Conservation (phyloP, 2,113 vertebrate species). For the Dicerorhinus sumatrensis region DNA sequence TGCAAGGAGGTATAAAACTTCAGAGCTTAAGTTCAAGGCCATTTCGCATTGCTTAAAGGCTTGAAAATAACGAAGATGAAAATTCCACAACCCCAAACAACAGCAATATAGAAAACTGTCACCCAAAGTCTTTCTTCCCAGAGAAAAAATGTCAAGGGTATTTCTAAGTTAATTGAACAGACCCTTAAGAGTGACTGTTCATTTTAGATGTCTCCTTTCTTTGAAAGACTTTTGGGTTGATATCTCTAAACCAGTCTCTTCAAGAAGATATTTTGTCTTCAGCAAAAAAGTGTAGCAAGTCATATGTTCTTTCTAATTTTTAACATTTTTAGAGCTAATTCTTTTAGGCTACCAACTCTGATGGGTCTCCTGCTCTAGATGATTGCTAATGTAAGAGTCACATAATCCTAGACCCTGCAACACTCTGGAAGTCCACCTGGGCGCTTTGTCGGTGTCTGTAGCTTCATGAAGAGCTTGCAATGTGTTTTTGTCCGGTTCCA, state of each 20-base stretch:
- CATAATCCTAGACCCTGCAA: neutral
- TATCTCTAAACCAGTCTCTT: constrained; percentile 5
- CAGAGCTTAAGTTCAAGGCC: constrained; percentile 12
- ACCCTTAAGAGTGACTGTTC: constrained; percentile 30
- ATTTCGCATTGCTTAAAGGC: constrained; percentile 33
- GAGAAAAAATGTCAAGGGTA: constrained; percentile 65
- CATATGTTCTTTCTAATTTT: neutral
- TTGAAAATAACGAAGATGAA: constrained; percentile 46
- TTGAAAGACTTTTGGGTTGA: constrained; percentile 12
- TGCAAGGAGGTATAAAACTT: neutral
- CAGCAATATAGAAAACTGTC: constrained; percentile 26
- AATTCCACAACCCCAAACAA: constrained; percentile 7
- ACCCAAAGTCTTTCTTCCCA: constrained; percentile 61
- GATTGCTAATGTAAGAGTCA: neutral
- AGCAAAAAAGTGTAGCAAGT: constrained; percentile 3
- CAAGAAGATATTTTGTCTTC: constrained; percentile 32
- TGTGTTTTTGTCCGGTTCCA: neutral
- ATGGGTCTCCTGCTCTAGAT: neutral
- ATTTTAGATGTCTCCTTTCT: constrained; percentile 16
- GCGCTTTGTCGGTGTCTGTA: neutral
- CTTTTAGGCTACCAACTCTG: neutral
- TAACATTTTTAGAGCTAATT: constrained; percentile 24
- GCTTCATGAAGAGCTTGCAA: neutral
- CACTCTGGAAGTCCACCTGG: neutral
- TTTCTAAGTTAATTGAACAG: constrained; percentile 77